Evolutionary conservation across 2,888 invertebrate genomes (phyloP).

Genomic region (Pristionchus fissidentatus): DNA sequence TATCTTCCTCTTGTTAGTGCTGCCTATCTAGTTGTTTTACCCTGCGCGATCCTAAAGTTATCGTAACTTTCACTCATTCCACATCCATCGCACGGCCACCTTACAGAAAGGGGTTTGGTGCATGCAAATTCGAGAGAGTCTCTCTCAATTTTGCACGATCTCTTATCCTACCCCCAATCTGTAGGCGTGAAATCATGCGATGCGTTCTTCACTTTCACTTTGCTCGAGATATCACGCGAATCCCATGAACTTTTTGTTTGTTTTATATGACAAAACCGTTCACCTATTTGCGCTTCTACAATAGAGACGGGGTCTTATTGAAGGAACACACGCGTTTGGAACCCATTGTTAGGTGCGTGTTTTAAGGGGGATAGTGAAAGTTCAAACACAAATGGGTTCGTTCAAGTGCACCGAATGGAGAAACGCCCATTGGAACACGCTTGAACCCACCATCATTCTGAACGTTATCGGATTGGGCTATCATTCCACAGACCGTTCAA

Average conservation of each 20-base stretch:
- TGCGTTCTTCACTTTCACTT: background rate
- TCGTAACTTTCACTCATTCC: background rate
- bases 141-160: background rate
- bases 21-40: background rate
- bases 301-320: conserved; percentile 17
- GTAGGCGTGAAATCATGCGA: background rate
- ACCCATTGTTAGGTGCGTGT: background rate
- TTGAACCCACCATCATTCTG: background rate
- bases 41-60: background rate
- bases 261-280: too few relatives aligned
- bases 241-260: background rate
- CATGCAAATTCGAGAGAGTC: background rate
- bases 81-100: background rate
- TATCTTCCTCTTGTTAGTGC: background rate
- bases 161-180: background rate
- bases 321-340: background rate
- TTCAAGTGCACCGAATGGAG: too few relatives aligned
- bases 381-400: conserved; percentile 5
- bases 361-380: background rate
- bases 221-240: background rate
- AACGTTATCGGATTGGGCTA: background rate
- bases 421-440: background rate
- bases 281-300: background rate
- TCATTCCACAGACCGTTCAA: background rate
- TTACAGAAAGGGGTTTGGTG: too few relatives aligned